Evolutionary conservation across 2,113 vertebrate species (phyloP).

Genomic region (Suricata suricatta): DNA sequence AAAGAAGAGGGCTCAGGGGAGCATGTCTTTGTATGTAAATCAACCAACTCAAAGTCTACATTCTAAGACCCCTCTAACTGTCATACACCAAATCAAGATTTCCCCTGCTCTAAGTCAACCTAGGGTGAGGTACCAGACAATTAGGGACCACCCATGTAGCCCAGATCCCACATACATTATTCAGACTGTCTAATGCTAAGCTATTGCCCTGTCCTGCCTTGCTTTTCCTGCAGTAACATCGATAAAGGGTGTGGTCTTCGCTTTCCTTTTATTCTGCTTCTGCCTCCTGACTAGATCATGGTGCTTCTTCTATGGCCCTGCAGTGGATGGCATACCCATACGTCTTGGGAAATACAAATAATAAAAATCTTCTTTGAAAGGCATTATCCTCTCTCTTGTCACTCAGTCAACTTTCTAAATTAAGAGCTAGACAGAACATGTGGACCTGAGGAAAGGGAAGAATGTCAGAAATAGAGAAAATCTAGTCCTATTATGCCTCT

Average conservation of each 20-base stretch:
- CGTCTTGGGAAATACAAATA: neutral
- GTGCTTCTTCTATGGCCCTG: accelerated
- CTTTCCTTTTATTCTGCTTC: neutral
- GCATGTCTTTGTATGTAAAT: neutral
- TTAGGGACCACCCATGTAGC: neutral
- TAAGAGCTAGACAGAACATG: neutral
- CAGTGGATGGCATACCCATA: accelerated
- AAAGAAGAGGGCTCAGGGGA: neutral
- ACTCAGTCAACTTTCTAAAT: neutral
- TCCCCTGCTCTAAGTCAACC: neutral
- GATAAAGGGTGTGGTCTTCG: neutral
- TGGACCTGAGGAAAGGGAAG: neutral
- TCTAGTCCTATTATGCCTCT: neutral
- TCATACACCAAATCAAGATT: neutral
- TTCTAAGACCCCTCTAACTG: neutral
- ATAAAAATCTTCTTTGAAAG: neutral
- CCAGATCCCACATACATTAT: neutral
- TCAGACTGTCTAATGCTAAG: neutral
- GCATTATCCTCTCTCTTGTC: neutral
- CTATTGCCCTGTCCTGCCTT: neutral
- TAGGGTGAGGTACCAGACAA: neutral
- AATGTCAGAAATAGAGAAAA: neutral
- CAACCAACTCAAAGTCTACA: neutral
- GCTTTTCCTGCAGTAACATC: neutral
- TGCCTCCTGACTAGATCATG: neutral